Evolutionary conservation across 2,113 vertebrate genomes (phyloP), one percentile per base, ranked within the genome.

Genomic region (Gadus macrocephalus): DNA sequence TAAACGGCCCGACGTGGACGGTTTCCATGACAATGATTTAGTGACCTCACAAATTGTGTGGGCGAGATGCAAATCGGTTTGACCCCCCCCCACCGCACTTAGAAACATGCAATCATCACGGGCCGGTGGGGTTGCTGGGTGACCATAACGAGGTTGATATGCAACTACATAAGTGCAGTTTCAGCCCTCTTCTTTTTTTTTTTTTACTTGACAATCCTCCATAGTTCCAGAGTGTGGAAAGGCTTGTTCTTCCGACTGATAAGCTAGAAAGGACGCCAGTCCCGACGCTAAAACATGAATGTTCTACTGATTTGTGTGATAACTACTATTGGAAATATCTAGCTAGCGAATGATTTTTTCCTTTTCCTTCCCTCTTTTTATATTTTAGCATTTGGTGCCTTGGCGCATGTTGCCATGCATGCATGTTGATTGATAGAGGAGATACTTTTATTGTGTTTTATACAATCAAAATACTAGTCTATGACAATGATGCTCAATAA

Each of bases 401-500:
- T 84, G 56, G 62, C 81, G 83, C 79, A 85, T 76, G 69, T 75
- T 74, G 42, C 25, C 31, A n/a, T 42, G 15, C 31, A n/a, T 42
- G 15, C 66, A 72, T 72, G 68, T 78, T 67, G 68, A 68, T 25
- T 59, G 62, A 75, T 64, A 17, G 67, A 73, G 72, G 38, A 3
- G 20, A 67, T 53, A 71, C 66, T 31, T 70, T 75, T 63, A 70
- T 55, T 9, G 6, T 75, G 67, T 83, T 86, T 35, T 71, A 55
- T 65, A 58, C 25, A 71, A 20, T 71, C 17, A 53, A 25, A 19
- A 12, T 38, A 56, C 62, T 71, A 62, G 55, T 74, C 42, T 49
- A 70, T 81, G 83, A 86, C 82, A 53, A 70, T 64, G 61, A 68
- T 61, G n/a, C 66, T 67, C 38, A 88, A 84, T 89, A 86, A 89